These are phyloP conservation scores for Tenrec ecaudatus DNA, from an alignment of 2,113 vertebrate genomes.

Conservation along the genomic window DNA sequence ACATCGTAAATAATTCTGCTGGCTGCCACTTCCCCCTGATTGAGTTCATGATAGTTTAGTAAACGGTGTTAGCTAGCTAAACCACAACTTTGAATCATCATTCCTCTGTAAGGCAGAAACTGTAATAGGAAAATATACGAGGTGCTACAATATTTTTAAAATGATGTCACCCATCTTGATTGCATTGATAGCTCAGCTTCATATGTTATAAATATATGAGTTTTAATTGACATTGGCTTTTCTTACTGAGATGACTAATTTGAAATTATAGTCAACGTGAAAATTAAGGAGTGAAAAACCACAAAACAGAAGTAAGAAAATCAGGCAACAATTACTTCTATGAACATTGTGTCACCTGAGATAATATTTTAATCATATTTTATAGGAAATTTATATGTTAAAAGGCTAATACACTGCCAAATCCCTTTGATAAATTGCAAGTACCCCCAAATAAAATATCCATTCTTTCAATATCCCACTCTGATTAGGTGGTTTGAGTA, in stretches of 20 bases:
- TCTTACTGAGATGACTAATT: slow-evolving; percentile 17
- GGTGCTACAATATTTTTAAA: background rate
- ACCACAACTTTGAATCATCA: slow-evolving; percentile 36
- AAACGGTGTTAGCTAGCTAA: slow-evolving; percentile 62
- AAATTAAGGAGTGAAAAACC: background rate
- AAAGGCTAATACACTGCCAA: background rate
- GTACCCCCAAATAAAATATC: background rate
- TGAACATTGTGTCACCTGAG: slow-evolving; percentile 52
- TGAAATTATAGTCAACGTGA: slow-evolving; percentile 31
- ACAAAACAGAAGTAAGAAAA: slow-evolving; percentile 18
- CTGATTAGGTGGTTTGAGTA: background rate
- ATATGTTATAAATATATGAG: background rate
- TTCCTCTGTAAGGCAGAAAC: slow-evolving; percentile 46
- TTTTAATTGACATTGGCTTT: slow-evolving; percentile 24
- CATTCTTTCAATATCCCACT: background rate
- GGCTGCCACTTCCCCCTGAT: slow-evolving; percentile 68
- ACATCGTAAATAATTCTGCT: slow-evolving; percentile 50
- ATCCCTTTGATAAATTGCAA: background rate
- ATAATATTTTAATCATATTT: background rate
- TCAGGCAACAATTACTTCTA: slow-evolving; percentile 16
- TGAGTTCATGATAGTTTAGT: slow-evolving; percentile 70
- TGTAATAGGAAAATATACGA: background rate
- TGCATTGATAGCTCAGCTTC: background rate
- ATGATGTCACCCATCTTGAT: slow-evolving; percentile 8
- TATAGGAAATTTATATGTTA: background rate